phyloP scores from a whole-genome alignment of 2,888 invertebrate species.

The Erpobdella octoculata region DNA sequence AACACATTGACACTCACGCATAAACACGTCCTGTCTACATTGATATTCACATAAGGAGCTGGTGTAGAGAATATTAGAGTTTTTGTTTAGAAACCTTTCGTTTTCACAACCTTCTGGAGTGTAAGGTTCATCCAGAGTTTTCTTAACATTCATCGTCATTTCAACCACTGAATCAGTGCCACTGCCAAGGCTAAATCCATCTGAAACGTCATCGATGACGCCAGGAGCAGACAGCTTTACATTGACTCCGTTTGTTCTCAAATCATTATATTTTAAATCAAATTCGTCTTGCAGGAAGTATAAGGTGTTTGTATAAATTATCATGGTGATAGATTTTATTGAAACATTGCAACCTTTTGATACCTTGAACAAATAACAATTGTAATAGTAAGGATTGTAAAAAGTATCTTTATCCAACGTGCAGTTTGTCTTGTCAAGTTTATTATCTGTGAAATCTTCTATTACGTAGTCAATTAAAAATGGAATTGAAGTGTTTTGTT shows the following conservation, averaged over 20 bases:
- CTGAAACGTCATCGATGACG: not conserved
- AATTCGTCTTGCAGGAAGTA: not conserved
- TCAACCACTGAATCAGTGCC: constrained; percentile 3
- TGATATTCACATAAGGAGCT: not conserved
- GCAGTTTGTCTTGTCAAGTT: not conserved
- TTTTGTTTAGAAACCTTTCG: not conserved
- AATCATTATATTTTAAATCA: not conserved
- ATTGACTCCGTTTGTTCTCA: constrained; percentile 7
- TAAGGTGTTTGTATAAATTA: constrained; percentile 16
- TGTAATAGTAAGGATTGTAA: not conserved
- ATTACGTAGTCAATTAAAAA: not conserved
- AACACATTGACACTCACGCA: not conserved
- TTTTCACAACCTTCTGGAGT: not conserved
- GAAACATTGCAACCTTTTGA: not conserved
- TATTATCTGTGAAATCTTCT: not conserved
- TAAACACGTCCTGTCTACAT: constrained; percentile 4
- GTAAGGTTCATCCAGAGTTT: constrained; percentile 4
- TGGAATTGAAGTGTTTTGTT: not conserved
- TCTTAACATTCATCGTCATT: not conserved
- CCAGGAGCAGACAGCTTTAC: not conserved
- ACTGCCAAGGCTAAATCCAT: constrained; percentile 13
- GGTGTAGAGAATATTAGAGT: not conserved
- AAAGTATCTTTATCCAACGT: not conserved
- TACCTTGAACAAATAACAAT: constrained; percentile 1
- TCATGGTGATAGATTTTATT: constrained; percentile 1